These are phyloP conservation scores for Penelope pileata DNA, from an alignment of 2,113 vertebrate genomes.

Conservation along the genomic window DNA sequence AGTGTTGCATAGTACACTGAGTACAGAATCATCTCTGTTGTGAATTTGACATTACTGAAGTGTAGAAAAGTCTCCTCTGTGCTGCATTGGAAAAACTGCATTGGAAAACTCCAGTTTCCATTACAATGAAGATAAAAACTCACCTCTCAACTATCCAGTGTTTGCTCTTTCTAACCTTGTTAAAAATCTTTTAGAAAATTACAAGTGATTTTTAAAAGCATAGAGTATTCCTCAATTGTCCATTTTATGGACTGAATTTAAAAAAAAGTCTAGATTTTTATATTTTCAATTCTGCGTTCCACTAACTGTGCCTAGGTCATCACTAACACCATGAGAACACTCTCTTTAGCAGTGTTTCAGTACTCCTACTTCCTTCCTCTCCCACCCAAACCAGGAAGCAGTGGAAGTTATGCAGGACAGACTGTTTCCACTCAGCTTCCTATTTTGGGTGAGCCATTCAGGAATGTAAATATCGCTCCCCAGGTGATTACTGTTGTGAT, in stretches of 20 bases:
- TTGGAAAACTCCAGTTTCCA: too few relatives aligned
- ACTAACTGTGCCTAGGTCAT: background rate
- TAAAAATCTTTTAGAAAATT: background rate
- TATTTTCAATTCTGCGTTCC: background rate
- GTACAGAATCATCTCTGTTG: background rate
- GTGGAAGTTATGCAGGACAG: conserved; percentile 59
- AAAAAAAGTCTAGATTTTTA: too few relatives aligned
- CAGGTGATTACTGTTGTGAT: background rate
- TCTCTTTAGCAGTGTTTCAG: background rate
- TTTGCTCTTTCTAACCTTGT: background rate
- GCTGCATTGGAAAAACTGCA: too few relatives aligned
- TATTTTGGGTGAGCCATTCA: conserved; percentile 29
- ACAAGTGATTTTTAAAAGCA: background rate
- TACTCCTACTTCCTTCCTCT: conserved; percentile 52
- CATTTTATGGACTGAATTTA: background rate
- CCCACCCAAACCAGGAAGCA: conserved; percentile 61
- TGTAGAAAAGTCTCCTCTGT: background rate
- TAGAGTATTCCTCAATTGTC: background rate
- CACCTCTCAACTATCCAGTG: background rate
- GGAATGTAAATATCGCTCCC: conserved; percentile 44
- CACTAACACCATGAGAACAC: background rate
- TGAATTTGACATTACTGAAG: background rate
- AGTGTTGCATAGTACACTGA: background rate
- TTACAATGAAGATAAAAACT: rapidly evolving
- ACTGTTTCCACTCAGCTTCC: conserved; percentile 56